These are phyloP conservation scores for Scleropages formosus DNA, from an alignment of 2,797 vertebrate species.

Conservation along the genomic window DNA sequence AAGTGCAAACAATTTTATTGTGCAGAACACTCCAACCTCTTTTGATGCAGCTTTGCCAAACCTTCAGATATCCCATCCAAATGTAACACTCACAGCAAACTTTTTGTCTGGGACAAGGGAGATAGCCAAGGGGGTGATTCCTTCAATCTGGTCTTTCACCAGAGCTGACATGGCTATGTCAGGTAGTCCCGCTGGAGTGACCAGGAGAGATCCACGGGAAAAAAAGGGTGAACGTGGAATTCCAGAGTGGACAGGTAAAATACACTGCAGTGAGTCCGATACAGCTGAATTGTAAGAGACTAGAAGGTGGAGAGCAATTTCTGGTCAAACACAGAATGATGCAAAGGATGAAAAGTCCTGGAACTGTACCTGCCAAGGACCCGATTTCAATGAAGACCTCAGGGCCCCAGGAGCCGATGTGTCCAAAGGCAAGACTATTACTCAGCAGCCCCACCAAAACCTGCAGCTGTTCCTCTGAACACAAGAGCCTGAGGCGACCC, in stretches of 20 bases:
- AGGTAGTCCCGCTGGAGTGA: slow-evolving; percentile 63
- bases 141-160: slow-evolving; percentile 72
- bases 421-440: slow-evolving; percentile 64
- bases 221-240: not conserved
- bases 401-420: slow-evolving; percentile 64
- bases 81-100: slow-evolving; percentile 64
- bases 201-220: not conserved
- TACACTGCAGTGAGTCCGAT: too few relatives aligned
- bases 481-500: slow-evolving; percentile 63
- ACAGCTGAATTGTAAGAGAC: not conserved
- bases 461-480: slow-evolving; percentile 69
- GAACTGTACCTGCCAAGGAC: slow-evolving; percentile 64
- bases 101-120: slow-evolving; percentile 61
- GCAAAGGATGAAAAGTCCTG: not conserved
- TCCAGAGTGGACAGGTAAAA: too few relatives aligned
- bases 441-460: slow-evolving; percentile 58
- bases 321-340: not conserved
- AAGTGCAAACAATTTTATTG: slow-evolving; percentile 9
- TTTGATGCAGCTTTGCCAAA: not conserved
- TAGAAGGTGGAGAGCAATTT: not conserved
- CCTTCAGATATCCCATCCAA: not conserved
- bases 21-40: not conserved
- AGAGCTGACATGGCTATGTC: slow-evolving; percentile 73
- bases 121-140: slow-evolving; percentile 64
- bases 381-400: slow-evolving; percentile 75